Percentiles rank a stretch among this genome's conserved stretches.
phyloP scores from a whole-genome alignment of 2,113 vertebrate genomes.

The Natator depressus region DNA sequence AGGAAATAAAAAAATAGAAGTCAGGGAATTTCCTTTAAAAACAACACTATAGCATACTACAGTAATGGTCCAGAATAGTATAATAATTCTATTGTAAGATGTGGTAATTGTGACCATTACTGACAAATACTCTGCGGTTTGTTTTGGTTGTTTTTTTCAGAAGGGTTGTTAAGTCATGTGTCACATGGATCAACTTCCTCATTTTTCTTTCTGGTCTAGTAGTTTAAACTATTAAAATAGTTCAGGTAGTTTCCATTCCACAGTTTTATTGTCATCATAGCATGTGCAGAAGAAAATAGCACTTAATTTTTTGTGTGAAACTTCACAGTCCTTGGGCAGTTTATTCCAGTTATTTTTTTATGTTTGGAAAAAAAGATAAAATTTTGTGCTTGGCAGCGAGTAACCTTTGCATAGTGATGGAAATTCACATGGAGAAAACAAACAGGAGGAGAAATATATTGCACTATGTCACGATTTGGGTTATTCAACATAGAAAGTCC shows the following conservation, averaged over 20 bases:
- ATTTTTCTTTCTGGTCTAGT: conserved; percentile 61
- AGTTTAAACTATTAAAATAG: conserved; percentile 65
- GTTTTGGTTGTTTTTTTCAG: conserved; percentile 8
- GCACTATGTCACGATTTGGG: background rate
- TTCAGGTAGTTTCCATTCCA: conserved; percentile 65
- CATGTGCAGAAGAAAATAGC: conserved; percentile 22
- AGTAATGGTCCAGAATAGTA: background rate
- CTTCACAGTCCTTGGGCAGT: conserved; percentile 6
- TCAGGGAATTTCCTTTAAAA: background rate
- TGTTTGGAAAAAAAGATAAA: background rate
- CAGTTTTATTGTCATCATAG: conserved; percentile 61
- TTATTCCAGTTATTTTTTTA: conserved; percentile 18
- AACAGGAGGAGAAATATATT: background rate
- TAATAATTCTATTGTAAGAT: background rate
- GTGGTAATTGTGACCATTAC: background rate
- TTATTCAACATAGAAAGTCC: background rate
- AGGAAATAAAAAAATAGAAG: background rate
- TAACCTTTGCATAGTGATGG: fast-evolving
- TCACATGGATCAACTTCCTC: conserved; percentile 66
- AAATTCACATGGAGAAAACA: conserved; percentile 5
- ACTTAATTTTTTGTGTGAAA: conserved; percentile 35
- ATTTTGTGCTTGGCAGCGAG: background rate
- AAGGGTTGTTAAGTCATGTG: background rate
- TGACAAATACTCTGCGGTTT: background rate
- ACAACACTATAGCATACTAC: background rate